A percentile compares a stretch with the other conserved stretches of the same genome.
Evolutionary conservation across 2,797 vertebrate species (phyloP).

Genomic region (Myotis planiceps): DNA sequence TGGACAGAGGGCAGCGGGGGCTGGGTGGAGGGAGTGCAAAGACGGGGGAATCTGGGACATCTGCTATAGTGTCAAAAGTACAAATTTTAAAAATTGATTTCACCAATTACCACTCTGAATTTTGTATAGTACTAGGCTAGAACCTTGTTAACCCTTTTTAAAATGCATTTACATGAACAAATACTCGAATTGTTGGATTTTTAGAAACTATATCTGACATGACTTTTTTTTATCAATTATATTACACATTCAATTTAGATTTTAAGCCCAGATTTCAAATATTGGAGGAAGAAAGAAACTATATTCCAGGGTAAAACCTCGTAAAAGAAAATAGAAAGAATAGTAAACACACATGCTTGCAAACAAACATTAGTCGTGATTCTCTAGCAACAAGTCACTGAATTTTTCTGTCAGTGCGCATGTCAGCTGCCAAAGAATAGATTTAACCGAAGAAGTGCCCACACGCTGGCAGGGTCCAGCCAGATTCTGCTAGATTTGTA

Average conservation of each 20-base stretch:
- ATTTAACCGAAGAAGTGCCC: slow-evolving; percentile 94
- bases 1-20: too few species aligned
- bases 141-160: slow-evolving; percentile 69
- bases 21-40: too few species aligned
- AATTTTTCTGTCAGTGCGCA: slow-evolving; percentile 93
- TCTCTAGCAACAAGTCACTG: slow-evolving; percentile 92
- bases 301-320: slow-evolving; percentile 81
- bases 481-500: slow-evolving; percentile 92
- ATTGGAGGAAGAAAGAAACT: slow-evolving; percentile 72
- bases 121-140: slow-evolving; percentile 73
- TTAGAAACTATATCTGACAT: slow-evolving; percentile 53
- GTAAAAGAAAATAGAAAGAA: slow-evolving; percentile 78
- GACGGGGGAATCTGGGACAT: too few species aligned
- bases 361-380: slow-evolving; percentile 90
- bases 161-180: slow-evolving; percentile 75
- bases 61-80: too few species aligned
- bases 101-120: slow-evolving; percentile 70
- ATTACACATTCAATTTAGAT: slow-evolving; percentile 86
- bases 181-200: slow-evolving; percentile 76
- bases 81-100: too few species aligned
- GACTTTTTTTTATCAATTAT: slow-evolving; percentile 73
- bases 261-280: slow-evolving; percentile 86
- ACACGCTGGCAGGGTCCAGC: slow-evolving; percentile 92
- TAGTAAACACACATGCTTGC: slow-evolving; percentile 83
- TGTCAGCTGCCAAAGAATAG: slow-evolving; percentile 97